Percentiles rank a stretch among this genome's conserved stretches.
phyloP scores from a whole-genome alignment of 2,888 invertebrate species.

The Chrysomela aeneicollis region DNA sequence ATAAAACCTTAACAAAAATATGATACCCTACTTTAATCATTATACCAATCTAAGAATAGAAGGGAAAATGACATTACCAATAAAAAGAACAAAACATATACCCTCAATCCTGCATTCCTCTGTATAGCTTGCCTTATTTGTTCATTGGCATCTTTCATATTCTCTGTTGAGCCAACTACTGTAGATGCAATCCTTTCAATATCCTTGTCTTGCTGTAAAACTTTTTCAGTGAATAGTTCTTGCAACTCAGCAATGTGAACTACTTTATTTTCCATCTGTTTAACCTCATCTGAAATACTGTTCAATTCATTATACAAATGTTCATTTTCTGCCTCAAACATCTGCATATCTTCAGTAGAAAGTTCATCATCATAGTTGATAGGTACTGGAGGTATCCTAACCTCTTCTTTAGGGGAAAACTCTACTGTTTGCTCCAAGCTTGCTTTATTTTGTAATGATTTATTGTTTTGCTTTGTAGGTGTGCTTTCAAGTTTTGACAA shows the following conservation, averaged over 20 bases:
- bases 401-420: conserved; percentile 25
- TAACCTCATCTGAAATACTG: conserved; percentile 88
- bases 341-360: conserved; percentile 87
- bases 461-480: conserved; percentile 26
- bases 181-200: conserved; percentile 89
- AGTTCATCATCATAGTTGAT: conserved; percentile 69
- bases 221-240: conserved; percentile 95
- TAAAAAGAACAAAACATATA: conserved; percentile 94
- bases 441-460: conserved; percentile 18
- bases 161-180: conserved; percentile 92
- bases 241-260: conserved; percentile 95
- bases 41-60: conserved; percentile 98
- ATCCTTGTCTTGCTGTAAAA: conserved; percentile 92
- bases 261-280: conserved; percentile 90
- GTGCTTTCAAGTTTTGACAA: conserved; percentile 73
- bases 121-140: conserved; percentile 97
- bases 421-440: conserved; percentile 28
- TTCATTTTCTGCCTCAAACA: conserved; percentile 92
- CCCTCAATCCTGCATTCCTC: conserved; percentile 93
- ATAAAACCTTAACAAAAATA: too few relatives aligned
- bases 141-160: conserved; percentile 95
- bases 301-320: conserved; percentile 87
- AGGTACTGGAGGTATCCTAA: conserved; percentile 27
- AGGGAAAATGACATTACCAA: conserved; percentile 95
- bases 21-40: conserved; percentile 70